phyloP scores from a whole-genome alignment of 2,888 invertebrate species.

The Ormia ochracea region DNA sequence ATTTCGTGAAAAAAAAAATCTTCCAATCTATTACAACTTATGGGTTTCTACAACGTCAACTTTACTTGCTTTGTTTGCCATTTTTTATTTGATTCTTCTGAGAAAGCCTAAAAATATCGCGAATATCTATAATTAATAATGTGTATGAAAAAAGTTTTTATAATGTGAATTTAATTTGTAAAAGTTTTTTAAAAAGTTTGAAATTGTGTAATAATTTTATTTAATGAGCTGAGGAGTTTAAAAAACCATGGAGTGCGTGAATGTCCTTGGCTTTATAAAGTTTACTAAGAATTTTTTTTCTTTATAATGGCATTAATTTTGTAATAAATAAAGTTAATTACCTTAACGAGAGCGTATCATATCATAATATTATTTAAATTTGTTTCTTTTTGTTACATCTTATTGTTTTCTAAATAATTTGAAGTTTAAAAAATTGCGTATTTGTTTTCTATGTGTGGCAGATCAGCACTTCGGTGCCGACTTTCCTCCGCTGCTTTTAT shows the following conservation, averaged over 20 bases:
- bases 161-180: constrained; percentile 28
- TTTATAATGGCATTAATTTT: neutral
- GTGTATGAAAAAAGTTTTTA: constrained; percentile 13
- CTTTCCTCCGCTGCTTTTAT: too few relatives aligned
- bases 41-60: too few relatives aligned
- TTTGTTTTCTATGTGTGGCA: too few relatives aligned
- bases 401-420: too few relatives aligned
- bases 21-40: too few relatives aligned
- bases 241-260: neutral
- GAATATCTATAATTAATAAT: neutral
- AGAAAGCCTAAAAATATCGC: neutral
- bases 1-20: too few relatives aligned
- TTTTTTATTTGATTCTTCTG: neutral
- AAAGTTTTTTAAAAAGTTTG: constrained; percentile 26
- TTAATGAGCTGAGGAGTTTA: neutral
- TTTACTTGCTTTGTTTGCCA: neutral
- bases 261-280: constrained; percentile 27
- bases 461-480: too few relatives aligned
- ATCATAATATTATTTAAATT: constrained; percentile 22
- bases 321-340: constrained; percentile 8
- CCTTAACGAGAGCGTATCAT: neutral
- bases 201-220: constrained; percentile 38
- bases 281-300: neutral
- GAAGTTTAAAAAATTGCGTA: too few relatives aligned
- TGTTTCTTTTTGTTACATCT: too few relatives aligned